These are phyloP conservation scores for Bombus balteatus DNA, from an alignment of 1,140 invertebrate species.

Conservation along the genomic window DNA sequence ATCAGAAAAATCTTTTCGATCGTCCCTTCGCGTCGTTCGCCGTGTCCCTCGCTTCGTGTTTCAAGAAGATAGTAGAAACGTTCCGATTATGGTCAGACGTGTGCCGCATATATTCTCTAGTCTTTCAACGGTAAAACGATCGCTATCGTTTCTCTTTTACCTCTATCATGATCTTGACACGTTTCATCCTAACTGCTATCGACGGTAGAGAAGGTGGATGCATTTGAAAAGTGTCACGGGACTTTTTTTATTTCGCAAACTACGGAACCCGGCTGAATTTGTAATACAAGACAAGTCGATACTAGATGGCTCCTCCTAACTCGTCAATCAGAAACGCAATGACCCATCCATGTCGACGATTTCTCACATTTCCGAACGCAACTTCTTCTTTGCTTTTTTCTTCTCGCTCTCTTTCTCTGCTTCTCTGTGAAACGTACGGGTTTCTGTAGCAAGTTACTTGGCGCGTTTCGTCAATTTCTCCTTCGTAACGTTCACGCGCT, in stretches of 20 bases:
- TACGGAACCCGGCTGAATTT: constrained; percentile 24
- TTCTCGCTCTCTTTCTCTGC: too few relatives aligned
- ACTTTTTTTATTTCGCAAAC: constrained; percentile 17
- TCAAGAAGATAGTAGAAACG: constrained; percentile 28
- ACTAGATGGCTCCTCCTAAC: neutral
- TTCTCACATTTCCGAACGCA: neutral
- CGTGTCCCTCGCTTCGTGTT: constrained; percentile 23
- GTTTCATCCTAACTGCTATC: constrained; percentile 4
- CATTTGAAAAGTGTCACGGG: constrained; percentile 8
- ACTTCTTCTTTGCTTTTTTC: neutral
- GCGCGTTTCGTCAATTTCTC: neutral
- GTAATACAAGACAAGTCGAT: constrained; percentile 41
- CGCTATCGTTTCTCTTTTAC: constrained; percentile 14
- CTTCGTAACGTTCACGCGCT: neutral
- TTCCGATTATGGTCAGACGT: constrained; percentile 57
- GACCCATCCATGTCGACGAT: neutral
- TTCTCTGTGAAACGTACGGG: neutral
- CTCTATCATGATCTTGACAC: constrained; percentile 31
- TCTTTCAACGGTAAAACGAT: constrained; percentile 42
- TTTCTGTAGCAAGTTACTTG: neutral
- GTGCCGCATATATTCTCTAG: constrained; percentile 19
- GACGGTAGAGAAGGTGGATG: neutral
- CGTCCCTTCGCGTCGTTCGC: constrained; percentile 6
- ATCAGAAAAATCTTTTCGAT: neutral
- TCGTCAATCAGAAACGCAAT: neutral